Conservation (phyloP, 2,113 vertebrate genomes). For the Antechinus stuartii region DNA sequence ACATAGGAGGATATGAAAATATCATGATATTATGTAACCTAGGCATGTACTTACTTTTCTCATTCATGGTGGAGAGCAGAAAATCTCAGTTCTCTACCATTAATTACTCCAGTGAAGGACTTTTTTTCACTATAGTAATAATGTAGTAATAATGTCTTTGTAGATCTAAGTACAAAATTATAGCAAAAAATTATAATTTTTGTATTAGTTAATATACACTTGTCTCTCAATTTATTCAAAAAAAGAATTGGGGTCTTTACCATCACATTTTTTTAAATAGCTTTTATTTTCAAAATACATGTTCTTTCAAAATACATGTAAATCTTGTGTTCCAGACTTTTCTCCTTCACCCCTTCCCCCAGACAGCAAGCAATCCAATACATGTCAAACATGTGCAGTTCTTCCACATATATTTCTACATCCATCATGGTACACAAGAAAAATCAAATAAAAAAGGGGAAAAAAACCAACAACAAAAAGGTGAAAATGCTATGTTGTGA, state of each 20-base stretch:
- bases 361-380: too few relatives aligned
- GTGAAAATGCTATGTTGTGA: too few relatives aligned
- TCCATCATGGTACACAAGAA: too few relatives aligned
- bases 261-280: not conserved
- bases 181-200: not conserved
- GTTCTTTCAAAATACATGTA: too few relatives aligned
- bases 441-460: too few relatives aligned
- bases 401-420: too few relatives aligned
- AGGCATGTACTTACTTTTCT: not conserved
- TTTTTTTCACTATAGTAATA: not conserved
- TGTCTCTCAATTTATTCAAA: not conserved
- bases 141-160: not conserved
- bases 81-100: not conserved
- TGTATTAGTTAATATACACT: not conserved
- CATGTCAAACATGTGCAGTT: too few relatives aligned
- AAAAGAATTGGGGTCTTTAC: not conserved
- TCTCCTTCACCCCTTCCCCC: too few relatives aligned
- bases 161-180: not conserved
- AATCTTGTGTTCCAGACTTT: too few relatives aligned
- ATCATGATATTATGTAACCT: not conserved
- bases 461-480: too few relatives aligned
- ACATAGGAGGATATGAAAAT: not conserved
- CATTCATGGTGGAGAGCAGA: not conserved
- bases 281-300: too few relatives aligned
- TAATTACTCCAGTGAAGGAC: not conserved